Base-by-base conservation (phyloP, 2,888 invertebrate species). In the Antheraea assamensis region DNA sequence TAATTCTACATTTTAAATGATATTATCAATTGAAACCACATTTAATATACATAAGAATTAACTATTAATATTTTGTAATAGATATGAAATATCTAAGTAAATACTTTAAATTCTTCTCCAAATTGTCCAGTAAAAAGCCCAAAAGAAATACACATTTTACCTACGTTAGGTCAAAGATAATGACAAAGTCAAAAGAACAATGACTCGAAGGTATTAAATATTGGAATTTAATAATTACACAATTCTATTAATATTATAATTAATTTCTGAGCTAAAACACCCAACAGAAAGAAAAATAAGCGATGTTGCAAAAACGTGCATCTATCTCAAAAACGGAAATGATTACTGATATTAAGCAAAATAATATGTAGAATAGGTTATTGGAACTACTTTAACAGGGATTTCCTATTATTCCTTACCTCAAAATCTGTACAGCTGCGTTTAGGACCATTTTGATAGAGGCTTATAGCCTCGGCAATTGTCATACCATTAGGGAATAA, bases 371-470 rank as follows among this genome's bases (percentile, higher is more conserved):
- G 68, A 24, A 64, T 66, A 35, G 58, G 55, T 58, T 73, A 70
- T 73, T 47, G 72, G 42, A 64, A 52, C 42, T 42, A 55, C 52
- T 24, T 4, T 58, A 24, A 35, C 21, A 68, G 35, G 21, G 35
- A 15, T 24, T 35, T 35, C 15, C 13, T n/a, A 71, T 74, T 73
- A 73, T 76, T 71, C 91, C 95, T 92, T 92, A 97, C 97, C 96
- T 96, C 81, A 97, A 93, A 92, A 97, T 96, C 93, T 97, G 96
- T 83, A 96, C 96, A 88, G 97, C 97, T 86, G 96, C 96, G 91
- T 96, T 97, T 92, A 96, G 95, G 89, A 96, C 97, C 97, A 97
- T 97, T 91, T 92, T 95, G 88, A 88, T 85, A 86, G 92, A 94
- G 93, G 94, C 94, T 87, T 87, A 89, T 81, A 89, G 93, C 94